Evolutionary conservation across 2,888 invertebrate genomes (phyloP).

Genomic region (Galerucella calmariensis): DNA sequence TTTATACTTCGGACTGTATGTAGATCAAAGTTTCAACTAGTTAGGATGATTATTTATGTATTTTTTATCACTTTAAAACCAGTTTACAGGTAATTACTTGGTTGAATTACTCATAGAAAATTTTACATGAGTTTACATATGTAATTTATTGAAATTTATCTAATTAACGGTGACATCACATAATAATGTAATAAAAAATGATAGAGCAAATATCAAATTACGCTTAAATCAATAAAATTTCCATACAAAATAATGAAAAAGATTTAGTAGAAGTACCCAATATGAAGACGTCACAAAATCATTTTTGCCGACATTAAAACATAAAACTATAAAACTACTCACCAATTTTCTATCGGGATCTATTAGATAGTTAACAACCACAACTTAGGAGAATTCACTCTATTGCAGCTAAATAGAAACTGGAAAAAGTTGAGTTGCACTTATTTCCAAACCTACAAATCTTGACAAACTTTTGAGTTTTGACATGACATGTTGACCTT

Average conservation of each 20-base stretch:
- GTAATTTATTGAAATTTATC: too few species aligned
- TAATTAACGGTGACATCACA: too few species aligned
- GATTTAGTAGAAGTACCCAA: neutral
- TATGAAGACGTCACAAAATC: conserved; percentile 3
- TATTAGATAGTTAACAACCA: conserved; percentile 14
- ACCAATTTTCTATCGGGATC: conserved; percentile 8
- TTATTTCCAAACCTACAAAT: conserved; percentile 21
- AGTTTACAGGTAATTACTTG: too few species aligned
- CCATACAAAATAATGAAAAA: conserved; percentile 5
- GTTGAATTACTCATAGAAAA: too few species aligned
- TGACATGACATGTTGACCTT: conserved; percentile 31
- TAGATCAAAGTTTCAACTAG: neutral
- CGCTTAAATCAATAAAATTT: neutral
- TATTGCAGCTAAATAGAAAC: conserved; percentile 4
- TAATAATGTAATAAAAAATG: too few species aligned
- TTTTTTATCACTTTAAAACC: neutral
- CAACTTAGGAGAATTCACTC: conserved; percentile 10
- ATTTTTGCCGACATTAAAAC: conserved; percentile 16
- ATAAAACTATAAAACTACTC: conserved; percentile 15
- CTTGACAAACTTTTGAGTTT: conserved; percentile 19
- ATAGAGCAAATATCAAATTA: neutral
- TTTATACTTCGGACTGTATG: neutral
- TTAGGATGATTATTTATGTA: neutral
- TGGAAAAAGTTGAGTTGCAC: conserved; percentile 9
- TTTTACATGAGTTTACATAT: neutral